phyloP scores from a whole-genome alignment of 2,888 invertebrate species.

The Lithodes maja region DNA sequence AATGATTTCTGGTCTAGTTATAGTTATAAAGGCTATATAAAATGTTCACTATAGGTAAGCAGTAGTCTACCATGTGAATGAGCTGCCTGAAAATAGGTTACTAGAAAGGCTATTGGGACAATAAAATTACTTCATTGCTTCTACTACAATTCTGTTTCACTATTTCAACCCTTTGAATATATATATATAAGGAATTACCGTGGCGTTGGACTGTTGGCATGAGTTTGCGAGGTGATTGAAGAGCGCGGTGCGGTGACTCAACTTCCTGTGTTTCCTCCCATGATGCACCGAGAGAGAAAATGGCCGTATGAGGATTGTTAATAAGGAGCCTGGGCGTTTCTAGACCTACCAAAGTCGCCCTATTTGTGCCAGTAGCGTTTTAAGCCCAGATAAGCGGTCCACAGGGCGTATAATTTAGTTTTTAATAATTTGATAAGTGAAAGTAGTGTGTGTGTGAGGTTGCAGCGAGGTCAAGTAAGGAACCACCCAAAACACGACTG shows the following conservation, averaged over 20 bases:
- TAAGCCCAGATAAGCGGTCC: background rate
- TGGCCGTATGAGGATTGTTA: constrained; percentile 43
- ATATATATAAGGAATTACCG: too few relatives aligned
- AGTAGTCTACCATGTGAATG: too few relatives aligned
- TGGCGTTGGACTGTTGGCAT: too few relatives aligned
- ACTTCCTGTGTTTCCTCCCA: constrained; percentile 58
- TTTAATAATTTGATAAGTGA: background rate
- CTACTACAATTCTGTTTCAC: too few relatives aligned
- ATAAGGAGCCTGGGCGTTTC: constrained; percentile 18
- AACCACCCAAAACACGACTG: constrained; percentile 43
- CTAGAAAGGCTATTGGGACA: too few relatives aligned
- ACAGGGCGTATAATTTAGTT: background rate
- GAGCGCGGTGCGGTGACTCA: constrained; percentile 52
- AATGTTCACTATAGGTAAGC: too few relatives aligned
- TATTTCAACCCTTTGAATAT: too few relatives aligned
- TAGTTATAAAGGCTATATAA: too few relatives aligned
- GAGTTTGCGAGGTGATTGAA: constrained; percentile 3
- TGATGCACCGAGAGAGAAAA: constrained; percentile 49
- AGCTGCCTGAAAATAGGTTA: too few relatives aligned
- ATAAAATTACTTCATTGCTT: too few relatives aligned
- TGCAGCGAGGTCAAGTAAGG: background rate
- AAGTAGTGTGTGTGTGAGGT: background rate
- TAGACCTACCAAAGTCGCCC: background rate
- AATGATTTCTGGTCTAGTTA: too few relatives aligned
- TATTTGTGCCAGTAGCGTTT: background rate